Percentiles rank a stretch among this genome's conserved stretches.
phyloP scores from a whole-genome alignment of 2,113 vertebrate genomes.

The Cyanistes caeruleus region DNA sequence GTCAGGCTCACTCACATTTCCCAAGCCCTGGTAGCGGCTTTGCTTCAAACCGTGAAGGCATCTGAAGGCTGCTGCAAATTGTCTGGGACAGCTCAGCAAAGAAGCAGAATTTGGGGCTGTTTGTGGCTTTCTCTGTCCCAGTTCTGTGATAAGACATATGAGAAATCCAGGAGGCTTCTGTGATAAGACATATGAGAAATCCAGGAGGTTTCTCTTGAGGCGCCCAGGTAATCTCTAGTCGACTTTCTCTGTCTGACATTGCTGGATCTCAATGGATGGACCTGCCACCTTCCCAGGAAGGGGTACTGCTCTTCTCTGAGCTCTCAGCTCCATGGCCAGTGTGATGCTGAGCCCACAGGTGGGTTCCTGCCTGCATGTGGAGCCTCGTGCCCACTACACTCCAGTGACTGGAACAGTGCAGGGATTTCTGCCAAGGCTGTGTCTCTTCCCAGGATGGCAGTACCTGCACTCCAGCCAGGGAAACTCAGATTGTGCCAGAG shows the following conservation, averaged over 20 bases:
- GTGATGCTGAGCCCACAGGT: not conserved
- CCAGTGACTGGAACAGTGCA: rapidly evolving
- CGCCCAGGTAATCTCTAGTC: not conserved
- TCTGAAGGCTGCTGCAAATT: not conserved
- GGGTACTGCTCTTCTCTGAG: not conserved
- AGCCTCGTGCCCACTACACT: not conserved
- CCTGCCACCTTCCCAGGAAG: not conserved
- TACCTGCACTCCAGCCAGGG: not conserved
- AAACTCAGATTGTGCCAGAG: not conserved
- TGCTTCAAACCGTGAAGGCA: constrained; percentile 5
- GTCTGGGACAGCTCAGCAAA: not conserved
- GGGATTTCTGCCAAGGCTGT: not conserved
- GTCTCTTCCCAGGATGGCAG: rapidly evolving
- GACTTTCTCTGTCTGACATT: not conserved
- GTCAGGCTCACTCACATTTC: constrained; percentile 5
- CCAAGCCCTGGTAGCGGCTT: not conserved
- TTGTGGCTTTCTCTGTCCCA: not conserved
- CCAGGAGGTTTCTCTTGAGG: not conserved
- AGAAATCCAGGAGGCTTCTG: not conserved
- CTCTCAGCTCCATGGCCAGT: rapidly evolving
- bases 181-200: not conserved
- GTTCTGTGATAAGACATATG: not conserved
- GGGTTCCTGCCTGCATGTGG: rapidly evolving
- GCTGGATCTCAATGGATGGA: not conserved
- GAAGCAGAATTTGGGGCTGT: not conserved